phyloP scores from a whole-genome alignment of 2,113 vertebrate species.

The Taurulus bubalis region DNA sequence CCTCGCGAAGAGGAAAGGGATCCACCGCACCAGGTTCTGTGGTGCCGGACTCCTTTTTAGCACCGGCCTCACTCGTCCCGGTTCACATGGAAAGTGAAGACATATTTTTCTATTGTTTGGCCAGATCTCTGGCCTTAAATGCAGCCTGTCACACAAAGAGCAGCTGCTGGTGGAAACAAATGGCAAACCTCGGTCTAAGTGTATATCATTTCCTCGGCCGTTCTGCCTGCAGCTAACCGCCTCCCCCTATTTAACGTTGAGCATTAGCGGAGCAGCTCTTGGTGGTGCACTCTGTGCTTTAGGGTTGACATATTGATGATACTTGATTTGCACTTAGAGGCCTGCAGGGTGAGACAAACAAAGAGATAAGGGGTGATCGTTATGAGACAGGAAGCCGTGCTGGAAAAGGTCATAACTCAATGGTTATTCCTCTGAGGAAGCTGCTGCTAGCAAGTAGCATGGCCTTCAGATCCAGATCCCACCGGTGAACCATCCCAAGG shows the following conservation, averaged over 20 bases:
- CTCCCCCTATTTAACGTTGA: constrained; percentile 43
- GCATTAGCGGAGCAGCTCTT: constrained; percentile 43
- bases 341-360: constrained; percentile 4
- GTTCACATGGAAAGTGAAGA: constrained; percentile 51
- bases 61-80: constrained; percentile 45
- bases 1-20: constrained; percentile 55
- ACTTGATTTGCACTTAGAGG: constrained; percentile 58
- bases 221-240: constrained; percentile 35
- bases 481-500: not conserved
- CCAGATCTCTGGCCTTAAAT: constrained; percentile 61
- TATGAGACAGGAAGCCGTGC: not conserved
- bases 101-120: constrained; percentile 46
- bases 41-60: constrained; percentile 16
- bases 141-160: constrained; percentile 65
- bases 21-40: constrained; percentile 37
- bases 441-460: constrained; percentile 4
- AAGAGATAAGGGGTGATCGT: constrained; percentile 28
- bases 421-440: constrained; percentile 40
- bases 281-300: constrained; percentile 48
- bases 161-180: constrained; percentile 58
- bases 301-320: constrained; percentile 61
- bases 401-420: constrained; percentile 47
- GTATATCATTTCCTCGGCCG: constrained; percentile 66
- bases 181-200: constrained; percentile 57
- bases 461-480: constrained; percentile 10